Conservation (phyloP, 2,113 vertebrate species). For the Megaceryle maxima region DNA sequence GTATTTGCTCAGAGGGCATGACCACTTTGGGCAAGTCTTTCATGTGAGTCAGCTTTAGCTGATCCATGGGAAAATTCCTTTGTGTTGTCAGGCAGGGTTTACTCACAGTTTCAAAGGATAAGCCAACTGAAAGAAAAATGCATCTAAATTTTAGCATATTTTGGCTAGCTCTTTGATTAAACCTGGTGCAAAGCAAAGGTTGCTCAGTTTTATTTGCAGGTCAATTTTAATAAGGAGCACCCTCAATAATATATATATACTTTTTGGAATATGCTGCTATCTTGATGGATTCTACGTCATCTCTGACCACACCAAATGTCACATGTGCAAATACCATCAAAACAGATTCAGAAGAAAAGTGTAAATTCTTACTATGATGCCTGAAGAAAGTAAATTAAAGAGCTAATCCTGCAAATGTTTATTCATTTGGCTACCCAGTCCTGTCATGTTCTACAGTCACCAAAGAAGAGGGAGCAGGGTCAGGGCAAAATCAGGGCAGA, state of each 20-base stretch:
- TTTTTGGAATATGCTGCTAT: background rate
- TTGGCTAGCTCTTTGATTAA: background rate
- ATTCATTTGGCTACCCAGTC: background rate
- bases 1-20: conserved; percentile 84
- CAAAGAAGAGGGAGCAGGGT: background rate
- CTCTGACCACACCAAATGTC: background rate
- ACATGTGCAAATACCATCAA: background rate
- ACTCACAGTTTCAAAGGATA: conserved; percentile 75
- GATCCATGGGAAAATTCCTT: conserved; percentile 85
- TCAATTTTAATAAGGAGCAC: background rate
- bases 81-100: conserved; percentile 81
- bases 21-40: conserved; percentile 83
- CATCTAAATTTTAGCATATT: conserved; percentile 51
- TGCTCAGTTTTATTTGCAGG: background rate
- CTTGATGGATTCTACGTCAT: rapidly evolving
- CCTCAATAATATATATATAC: background rate
- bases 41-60: conserved; percentile 83
- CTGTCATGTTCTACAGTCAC: background rate
- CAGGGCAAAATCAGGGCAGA: background rate
- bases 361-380: background rate
- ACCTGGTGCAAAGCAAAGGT: background rate
- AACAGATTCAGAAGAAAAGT: background rate
- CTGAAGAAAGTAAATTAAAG: background rate
- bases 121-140: conserved; percentile 66
- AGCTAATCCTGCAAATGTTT: background rate